Evolutionary conservation across 2,888 invertebrate species (phyloP), one percentile per base, ranked within the genome.

Genomic region (Zhuqinia jingwanae): DNA sequence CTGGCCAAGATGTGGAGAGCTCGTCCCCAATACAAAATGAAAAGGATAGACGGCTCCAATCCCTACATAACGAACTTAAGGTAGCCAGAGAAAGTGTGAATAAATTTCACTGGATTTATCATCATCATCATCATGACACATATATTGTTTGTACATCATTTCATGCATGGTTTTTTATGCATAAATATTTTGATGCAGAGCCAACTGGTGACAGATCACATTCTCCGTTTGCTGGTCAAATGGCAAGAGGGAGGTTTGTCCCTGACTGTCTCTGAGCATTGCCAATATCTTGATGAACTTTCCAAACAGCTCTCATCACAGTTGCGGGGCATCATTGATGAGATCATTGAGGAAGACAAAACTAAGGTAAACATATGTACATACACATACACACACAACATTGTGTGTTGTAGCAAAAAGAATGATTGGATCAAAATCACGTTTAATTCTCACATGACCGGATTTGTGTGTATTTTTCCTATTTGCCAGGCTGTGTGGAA

Each of bases 131-230:
- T n/a, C n/a, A n/a, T n/a, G n/a, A n/a, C n/a, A n/a, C n/a, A n/a
- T n/a, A n/a, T n/a, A n/a, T n/a, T n/a, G n/a, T n/a, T n/a, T n/a
- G n/a, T n/a, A n/a, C n/a, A n/a, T n/a, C n/a, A n/a, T n/a, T n/a
- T n/a, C n/a, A n/a, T n/a, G n/a, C n/a, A n/a, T n/a, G n/a, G n/a
- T n/a, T n/a, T n/a, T n/a, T n/a, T n/a, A n/a, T n/a, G n/a, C n/a
- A n/a, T n/a, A n/a, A n/a, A n/a, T n/a, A n/a, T n/a, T 50, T 87
- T 87, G 75, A 92, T 92, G 6, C 92, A 95, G 95, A 94, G 94
- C 91, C 95, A 96, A 92, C 93, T 96, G 22, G 94, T 94, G 88
- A 96, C 96, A 91, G 95, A 95, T 91, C 96, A 96, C 92, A 95
- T 96, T 90, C 95, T 94, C 91, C 94, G 94, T 85, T 93, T 95